These are phyloP conservation scores for Taphrorychus bicolor DNA, from an alignment of 2,888 invertebrate species.

Conservation along the genomic window DNA sequence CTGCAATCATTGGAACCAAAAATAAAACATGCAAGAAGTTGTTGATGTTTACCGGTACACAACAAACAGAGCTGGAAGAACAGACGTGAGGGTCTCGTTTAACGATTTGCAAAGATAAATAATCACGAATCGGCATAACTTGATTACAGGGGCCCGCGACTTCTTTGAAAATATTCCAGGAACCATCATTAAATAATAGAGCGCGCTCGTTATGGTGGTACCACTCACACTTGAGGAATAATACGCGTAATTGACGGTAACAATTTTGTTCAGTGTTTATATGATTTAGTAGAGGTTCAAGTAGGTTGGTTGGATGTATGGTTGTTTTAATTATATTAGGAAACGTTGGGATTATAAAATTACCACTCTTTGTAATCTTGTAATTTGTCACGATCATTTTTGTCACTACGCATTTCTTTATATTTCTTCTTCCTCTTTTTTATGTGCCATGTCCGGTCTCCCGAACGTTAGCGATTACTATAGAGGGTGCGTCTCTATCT, in stretches of 20 bases:
- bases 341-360: too few species aligned
- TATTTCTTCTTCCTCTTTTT: too few species aligned
- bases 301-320: too few species aligned
- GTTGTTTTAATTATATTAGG: too few species aligned
- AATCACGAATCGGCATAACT: conserved; percentile 34
- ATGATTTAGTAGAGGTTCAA: neutral
- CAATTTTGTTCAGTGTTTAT: neutral
- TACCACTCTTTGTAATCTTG: too few species aligned
- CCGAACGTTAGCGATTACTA: too few species aligned
- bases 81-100: conserved; percentile 29
- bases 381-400: too few species aligned
- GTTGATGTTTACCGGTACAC: conserved; percentile 27
- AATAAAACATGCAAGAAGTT: conserved; percentile 6
- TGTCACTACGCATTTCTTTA: too few species aligned
- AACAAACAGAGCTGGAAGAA: conserved; percentile 24
- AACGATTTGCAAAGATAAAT: conserved; percentile 31
- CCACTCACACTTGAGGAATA: conserved; percentile 17
- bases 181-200: conserved; percentile 35
- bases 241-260: neutral
- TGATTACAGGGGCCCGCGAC: conserved; percentile 28
- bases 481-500: too few species aligned
- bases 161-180: conserved; percentile 17
- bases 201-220: conserved; percentile 31
- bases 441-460: too few species aligned
- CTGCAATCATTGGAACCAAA: neutral